Conservation (phyloP, 2,113 vertebrate species). For the Diphyllodes magnificus region DNA sequence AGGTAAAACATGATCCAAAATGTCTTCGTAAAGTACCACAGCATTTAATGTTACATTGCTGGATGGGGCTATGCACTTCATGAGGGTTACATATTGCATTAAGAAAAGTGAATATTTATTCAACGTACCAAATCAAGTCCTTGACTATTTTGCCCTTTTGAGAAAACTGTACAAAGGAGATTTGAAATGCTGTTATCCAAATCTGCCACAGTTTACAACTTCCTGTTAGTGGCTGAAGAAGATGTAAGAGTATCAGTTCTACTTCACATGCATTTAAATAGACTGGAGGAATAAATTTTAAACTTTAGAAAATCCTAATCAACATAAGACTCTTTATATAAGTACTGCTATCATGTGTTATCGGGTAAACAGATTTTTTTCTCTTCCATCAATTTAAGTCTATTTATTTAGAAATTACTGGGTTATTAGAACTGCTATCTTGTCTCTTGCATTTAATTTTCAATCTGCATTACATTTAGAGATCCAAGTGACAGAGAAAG, state of each 20-base stretch:
- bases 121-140: neutral
- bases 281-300: conserved; percentile 23
- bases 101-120: conserved; percentile 53
- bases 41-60: neutral
- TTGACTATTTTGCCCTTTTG: neutral
- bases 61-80: neutral
- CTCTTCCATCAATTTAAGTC: conserved; percentile 67
- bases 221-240: neutral
- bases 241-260: neutral
- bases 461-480: conserved; percentile 69
- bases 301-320: conserved; percentile 56
- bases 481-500: conserved; percentile 60
- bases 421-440: conserved; percentile 67
- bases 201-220: neutral
- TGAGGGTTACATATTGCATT: neutral
- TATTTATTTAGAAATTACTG: conserved; percentile 76
- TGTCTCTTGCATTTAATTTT: conserved; percentile 75
- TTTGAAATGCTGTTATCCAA: neutral
- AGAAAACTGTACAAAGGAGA: neutral
- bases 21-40: neutral
- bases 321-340: conserved; percentile 32
- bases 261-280: conserved; percentile 33
- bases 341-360: conserved; percentile 20
- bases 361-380: conserved; percentile 44
- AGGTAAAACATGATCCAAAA: neutral